These are phyloP conservation scores for Threskiornis aethiopicus DNA, from an alignment of 2,797 vertebrate genomes.

Conservation along the genomic window DNA sequence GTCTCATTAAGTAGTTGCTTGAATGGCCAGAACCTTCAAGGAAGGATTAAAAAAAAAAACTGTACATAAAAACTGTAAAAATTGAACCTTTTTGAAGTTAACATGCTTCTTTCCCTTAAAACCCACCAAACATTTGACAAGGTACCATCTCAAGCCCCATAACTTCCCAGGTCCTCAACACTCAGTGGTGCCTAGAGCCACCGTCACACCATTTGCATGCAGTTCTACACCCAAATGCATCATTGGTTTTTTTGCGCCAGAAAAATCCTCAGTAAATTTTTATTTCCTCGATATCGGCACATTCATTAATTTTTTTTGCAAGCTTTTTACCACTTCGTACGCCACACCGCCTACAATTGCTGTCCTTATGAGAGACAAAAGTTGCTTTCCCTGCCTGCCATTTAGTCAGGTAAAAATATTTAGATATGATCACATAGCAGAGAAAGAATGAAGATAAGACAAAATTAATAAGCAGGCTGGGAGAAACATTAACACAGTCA, in stretches of 20 bases:
- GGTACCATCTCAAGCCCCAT: not conserved
- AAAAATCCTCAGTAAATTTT: not conserved
- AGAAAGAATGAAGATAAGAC: not conserved
- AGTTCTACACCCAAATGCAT: not conserved
- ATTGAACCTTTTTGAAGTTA: not conserved
- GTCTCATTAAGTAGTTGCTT: not conserved
- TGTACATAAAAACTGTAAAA: not conserved
- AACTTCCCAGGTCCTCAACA: not conserved
- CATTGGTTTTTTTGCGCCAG: not conserved
- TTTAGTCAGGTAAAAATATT: not conserved
- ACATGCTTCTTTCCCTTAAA: not conserved
- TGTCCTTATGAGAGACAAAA: not conserved
- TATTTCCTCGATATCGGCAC: not conserved
- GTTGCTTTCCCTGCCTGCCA: not conserved
- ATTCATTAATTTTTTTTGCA: not conserved
- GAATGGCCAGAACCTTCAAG: not conserved
- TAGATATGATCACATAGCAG: rapidly evolving
- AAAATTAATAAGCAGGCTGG: not conserved
- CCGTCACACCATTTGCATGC: rapidly evolving
- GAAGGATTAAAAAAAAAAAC: not conserved
- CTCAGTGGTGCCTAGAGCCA: not conserved
- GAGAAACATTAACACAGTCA: not conserved
- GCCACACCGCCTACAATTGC: not conserved
- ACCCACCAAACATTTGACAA: not conserved
- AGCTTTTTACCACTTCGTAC: rapidly evolving